phyloP scores from a whole-genome alignment of 2,888 invertebrate genomes.

The Stenotaenia linearis region DNA sequence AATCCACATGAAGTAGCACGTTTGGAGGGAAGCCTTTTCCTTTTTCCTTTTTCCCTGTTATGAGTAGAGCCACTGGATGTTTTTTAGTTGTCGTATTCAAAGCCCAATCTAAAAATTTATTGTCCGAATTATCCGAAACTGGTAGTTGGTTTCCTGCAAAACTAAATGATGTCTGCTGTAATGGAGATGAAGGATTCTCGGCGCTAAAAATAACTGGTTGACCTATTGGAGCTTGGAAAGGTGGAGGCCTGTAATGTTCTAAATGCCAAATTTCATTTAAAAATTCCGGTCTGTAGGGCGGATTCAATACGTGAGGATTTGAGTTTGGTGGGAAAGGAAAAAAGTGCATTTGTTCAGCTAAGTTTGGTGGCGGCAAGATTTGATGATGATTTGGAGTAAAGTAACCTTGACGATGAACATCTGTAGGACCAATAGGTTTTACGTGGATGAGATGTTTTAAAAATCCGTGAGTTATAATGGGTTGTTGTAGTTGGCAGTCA shows the following conservation, averaged over 20 bases:
- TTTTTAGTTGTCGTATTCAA: background rate
- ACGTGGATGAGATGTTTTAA: background rate
- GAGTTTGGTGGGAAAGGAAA: background rate
- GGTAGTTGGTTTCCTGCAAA: background rate
- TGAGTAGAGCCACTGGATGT: background rate
- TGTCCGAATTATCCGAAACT: background rate
- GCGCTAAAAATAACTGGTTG: background rate
- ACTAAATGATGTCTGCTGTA: background rate
- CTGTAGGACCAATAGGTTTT: background rate
- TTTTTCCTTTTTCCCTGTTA: background rate
- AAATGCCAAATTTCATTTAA: background rate
- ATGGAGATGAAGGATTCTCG: background rate
- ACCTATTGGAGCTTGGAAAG: background rate
- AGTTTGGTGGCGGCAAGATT: background rate
- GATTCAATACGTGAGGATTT: background rate
- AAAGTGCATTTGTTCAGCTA: background rate
- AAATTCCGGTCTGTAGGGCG: background rate
- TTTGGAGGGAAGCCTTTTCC: background rate
- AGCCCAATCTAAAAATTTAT: background rate
- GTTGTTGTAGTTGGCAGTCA: background rate
- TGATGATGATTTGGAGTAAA: background rate
- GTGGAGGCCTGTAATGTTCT: background rate
- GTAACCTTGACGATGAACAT: conserved; percentile 11
- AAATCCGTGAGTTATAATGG: background rate
- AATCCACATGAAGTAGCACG: background rate